phyloP scores from a whole-genome alignment of 92 coral and sea anemone species.

The Hydrozoanthus gracilis region DNA sequence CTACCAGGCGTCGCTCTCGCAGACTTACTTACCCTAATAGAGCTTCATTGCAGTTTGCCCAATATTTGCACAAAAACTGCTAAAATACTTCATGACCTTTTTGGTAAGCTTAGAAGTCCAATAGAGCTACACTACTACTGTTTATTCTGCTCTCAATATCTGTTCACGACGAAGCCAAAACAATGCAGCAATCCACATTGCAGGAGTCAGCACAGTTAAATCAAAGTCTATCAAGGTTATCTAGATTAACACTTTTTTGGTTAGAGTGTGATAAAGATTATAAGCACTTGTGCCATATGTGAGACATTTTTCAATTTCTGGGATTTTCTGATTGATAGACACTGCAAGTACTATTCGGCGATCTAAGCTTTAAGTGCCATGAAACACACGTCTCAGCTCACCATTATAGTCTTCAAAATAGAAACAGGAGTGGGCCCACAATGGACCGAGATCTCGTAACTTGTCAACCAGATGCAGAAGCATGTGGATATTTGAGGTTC shows the following conservation, averaged over 20 bases:
- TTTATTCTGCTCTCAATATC: conserved; percentile 58
- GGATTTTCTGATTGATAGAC: conserved; percentile 57
- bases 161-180: conserved; percentile 33
- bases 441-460: conserved; percentile 47
- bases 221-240: too few relatives aligned
- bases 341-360: conserved; percentile 56
- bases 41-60: conserved; percentile 60
- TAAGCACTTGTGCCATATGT: conserved; percentile 53
- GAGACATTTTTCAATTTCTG: conserved; percentile 41
- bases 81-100: conserved; percentile 45
- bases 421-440: conserved; percentile 52
- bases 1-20: conserved; percentile 62
- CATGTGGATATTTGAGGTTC: conserved; percentile 45
- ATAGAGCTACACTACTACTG: conserved; percentile 70
- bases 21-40: conserved; percentile 57
- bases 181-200: conserved; percentile 62
- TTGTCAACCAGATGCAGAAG: conserved; percentile 40
- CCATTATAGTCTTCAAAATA: conserved; percentile 61
- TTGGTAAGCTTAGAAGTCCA: conserved; percentile 61
- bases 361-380: conserved; percentile 62
- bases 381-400: conserved; percentile 49
- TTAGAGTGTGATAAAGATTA: conserved; percentile 35
- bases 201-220: not conserved
- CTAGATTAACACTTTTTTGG: conserved; percentile 44
- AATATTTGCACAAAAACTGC: conserved; percentile 54